phyloP scores from a whole-genome alignment of 1,140 invertebrate genomes.

The Dendrolimus punctatus region DNA sequence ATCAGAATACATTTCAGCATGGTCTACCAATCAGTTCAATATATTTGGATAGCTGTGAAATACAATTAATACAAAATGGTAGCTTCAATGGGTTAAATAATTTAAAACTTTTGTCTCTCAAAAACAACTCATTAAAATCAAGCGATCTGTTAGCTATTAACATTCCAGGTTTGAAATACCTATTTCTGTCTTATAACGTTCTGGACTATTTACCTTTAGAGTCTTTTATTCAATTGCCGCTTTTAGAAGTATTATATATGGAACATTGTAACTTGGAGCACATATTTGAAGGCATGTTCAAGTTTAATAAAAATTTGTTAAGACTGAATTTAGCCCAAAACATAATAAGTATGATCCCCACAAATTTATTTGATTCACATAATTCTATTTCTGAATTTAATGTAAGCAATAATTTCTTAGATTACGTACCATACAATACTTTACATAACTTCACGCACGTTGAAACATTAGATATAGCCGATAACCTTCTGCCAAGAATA shows the following conservation, averaged over 20 bases:
- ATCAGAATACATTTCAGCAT: conserved; percentile 76
- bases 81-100: conserved; percentile 74
- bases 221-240: conserved; percentile 52
- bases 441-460: conserved; percentile 53
- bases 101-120: conserved; percentile 75
- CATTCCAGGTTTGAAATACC: conserved; percentile 77
- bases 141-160: conserved; percentile 78
- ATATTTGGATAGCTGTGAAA: conserved; percentile 74
- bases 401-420: conserved; percentile 61
- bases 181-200: conserved; percentile 54
- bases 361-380: conserved; percentile 38
- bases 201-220: conserved; percentile 52
- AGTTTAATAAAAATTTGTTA: conserved; percentile 49
- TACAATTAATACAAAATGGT: conserved; percentile 73
- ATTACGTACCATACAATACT: conserved; percentile 53
- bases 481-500: conserved; percentile 56
- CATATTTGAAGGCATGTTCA: conserved; percentile 55
- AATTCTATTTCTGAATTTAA: conserved; percentile 56
- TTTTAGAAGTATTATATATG: conserved; percentile 55
- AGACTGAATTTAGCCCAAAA: conserved; percentile 61
- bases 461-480: conserved; percentile 54
- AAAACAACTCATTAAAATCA: conserved; percentile 80
- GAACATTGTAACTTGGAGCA: conserved; percentile 64
- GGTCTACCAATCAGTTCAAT: conserved; percentile 74
- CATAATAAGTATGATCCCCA: conserved; percentile 50